These are phyloP conservation scores for Acyrthosiphon pisum DNA, from an alignment of 1,140 invertebrate genomes.

Conservation along the genomic window DNA sequence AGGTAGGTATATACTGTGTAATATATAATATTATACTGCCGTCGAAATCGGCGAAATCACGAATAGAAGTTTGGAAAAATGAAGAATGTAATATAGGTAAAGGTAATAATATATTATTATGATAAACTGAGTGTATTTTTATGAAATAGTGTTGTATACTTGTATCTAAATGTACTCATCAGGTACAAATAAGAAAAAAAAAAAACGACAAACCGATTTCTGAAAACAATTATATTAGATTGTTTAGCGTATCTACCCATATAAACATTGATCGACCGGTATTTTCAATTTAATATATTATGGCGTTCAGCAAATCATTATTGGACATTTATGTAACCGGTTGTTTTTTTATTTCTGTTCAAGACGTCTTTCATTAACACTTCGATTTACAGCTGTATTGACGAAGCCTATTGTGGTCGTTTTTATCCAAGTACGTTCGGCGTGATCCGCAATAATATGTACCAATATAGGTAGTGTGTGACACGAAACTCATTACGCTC, in stretches of 20 bases:
- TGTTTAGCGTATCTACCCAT: not conserved
- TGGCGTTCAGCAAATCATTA: not conserved
- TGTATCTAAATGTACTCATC: not conserved
- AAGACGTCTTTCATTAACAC: not conserved
- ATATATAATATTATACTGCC: not conserved
- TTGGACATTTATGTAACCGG: not conserved
- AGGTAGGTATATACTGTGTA: not conserved
- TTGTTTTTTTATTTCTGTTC: not conserved
- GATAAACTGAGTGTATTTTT: not conserved
- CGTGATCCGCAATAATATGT: not conserved
- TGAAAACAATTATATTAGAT: not conserved
- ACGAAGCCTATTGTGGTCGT: not conserved
- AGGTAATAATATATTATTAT: not conserved
- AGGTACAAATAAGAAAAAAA: not conserved
- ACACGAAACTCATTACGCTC: not conserved
- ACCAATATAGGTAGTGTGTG: not conserved
- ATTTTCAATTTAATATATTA: constrained; percentile 22
- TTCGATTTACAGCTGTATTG: not conserved
- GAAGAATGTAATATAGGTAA: not conserved
- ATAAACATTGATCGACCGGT: constrained; percentile 11
- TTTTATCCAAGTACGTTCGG: not conserved
- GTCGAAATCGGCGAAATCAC: not conserved
- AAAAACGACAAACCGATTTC: not conserved
- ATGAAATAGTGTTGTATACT: not conserved
- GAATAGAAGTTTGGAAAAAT: not conserved